These are phyloP conservation scores for Hirtodrosophila duncani DNA, from an alignment of 2,888 invertebrate species.

Conservation along the genomic window DNA sequence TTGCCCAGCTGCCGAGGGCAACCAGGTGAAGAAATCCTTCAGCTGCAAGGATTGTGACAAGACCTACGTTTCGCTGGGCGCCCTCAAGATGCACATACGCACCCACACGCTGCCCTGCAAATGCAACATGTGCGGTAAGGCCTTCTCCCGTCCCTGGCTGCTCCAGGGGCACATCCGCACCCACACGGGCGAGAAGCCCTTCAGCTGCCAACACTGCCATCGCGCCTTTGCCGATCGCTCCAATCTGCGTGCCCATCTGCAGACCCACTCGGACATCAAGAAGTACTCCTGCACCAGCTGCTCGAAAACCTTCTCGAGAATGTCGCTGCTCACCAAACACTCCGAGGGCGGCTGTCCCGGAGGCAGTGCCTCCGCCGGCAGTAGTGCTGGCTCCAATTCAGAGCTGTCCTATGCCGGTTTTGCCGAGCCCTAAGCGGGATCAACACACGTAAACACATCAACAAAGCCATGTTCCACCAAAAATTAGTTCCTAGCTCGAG, in stretches of 20 bases:
- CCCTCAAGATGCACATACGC: constrained; percentile 98
- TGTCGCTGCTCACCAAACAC: constrained; percentile 97
- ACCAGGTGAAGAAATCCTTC: constrained; percentile 93
- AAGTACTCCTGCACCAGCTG: constrained; percentile 96
- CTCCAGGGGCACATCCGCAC: constrained; percentile 98
- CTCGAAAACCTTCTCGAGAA: constrained; percentile 96
- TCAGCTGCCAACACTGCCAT: constrained; percentile 96
- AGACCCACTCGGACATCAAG: constrained; percentile 98
- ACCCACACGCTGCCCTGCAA: constrained; percentile 99
- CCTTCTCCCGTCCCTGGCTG: constrained; percentile 97
- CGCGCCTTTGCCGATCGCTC: constrained; percentile 98
- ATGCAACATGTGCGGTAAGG: constrained; percentile 97
- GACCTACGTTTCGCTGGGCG: constrained; percentile 95
- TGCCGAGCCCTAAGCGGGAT: constrained; percentile 59
- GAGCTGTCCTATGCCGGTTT: constrained; percentile 60
- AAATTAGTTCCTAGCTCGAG: constrained; percentile 78
- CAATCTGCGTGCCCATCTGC: constrained; percentile 96
- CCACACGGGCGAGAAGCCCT: constrained; percentile 99
- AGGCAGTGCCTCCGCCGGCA: constrained; percentile 32
- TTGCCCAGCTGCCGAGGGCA: constrained; percentile 91
- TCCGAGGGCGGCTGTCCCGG: constrained; percentile 91
- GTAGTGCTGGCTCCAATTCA: constrained; percentile 23
- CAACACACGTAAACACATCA: constrained; percentile 17
- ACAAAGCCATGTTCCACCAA: constrained; percentile 76
- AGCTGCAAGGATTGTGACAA: constrained; percentile 98